Evolutionary conservation across 1,140 invertebrate species (phyloP).

Genomic region (Pachypsylla venusta): DNA sequence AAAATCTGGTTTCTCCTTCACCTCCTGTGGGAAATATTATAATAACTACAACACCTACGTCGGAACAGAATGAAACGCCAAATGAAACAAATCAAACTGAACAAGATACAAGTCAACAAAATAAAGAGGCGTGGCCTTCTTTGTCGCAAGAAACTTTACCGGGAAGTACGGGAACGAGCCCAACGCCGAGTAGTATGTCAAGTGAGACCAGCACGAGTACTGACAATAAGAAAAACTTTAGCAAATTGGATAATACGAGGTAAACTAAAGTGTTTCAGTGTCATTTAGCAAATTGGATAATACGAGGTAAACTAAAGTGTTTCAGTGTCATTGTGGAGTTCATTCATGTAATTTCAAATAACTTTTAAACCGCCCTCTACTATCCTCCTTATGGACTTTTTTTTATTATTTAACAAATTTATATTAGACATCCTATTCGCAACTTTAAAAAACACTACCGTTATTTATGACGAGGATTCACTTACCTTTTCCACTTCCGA

Average conservation of each 20-base stretch:
- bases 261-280: too few relatives aligned
- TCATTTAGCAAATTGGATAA: neutral
- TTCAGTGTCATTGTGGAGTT: too few relatives aligned
- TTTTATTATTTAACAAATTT: too few relatives aligned
- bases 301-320: neutral
- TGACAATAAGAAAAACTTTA: neutral
- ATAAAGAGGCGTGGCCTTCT: slow-evolving; percentile 56
- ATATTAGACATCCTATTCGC: too few relatives aligned
- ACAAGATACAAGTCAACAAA: slow-evolving; percentile 27
- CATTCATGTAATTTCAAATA: too few relatives aligned
- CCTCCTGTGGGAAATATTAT: slow-evolving; percentile 33
- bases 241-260: neutral
- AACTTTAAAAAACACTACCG: too few relatives aligned
- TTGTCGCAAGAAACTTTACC: slow-evolving; percentile 29
- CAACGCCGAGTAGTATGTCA: neutral
- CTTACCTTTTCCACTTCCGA: too few relatives aligned
- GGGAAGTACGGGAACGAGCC: neutral
- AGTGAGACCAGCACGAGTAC: neutral
- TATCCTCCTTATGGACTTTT: too few relatives aligned
- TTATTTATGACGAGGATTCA: too few relatives aligned
- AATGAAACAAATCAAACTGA: neutral
- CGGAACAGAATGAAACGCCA: neutral
- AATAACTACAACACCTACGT: neutral
- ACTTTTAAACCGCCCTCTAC: too few relatives aligned
- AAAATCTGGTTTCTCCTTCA: slow-evolving; percentile 37